A percentile compares a stretch with the other conserved stretches of the same genome.
Evolutionary conservation across 2,888 invertebrate species (phyloP).

Genomic region (Xestobium rufovillosum): DNA sequence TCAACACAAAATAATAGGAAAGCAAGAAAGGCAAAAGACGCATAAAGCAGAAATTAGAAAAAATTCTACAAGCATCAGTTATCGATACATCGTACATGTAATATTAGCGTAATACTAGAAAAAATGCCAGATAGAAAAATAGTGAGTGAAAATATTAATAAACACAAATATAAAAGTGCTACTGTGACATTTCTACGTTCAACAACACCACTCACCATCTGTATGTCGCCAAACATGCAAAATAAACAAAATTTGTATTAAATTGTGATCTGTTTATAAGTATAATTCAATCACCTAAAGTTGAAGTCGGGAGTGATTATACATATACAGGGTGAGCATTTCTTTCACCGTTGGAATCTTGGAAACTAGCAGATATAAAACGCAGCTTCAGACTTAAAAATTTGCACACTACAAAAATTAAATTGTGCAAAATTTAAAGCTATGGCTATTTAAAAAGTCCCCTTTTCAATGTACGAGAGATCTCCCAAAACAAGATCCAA

Average conservation of each 20-base stretch:
- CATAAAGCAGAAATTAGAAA: constrained; percentile 6
- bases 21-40: constrained; percentile 6
- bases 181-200: background rate
- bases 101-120: no score
- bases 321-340: no score
- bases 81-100: constrained; percentile 4
- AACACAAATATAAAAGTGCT: constrained; percentile 13
- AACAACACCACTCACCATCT: constrained; percentile 39
- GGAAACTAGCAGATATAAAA: background rate
- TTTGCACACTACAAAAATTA: background rate
- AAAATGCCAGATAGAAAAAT: constrained; percentile 17
- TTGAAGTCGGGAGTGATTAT: no score
- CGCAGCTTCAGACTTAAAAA: background rate
- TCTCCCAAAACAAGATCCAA: no score
- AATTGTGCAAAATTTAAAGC: background rate
- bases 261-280: no score
- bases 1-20: constrained; percentile 8
- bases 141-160: constrained; percentile 17
- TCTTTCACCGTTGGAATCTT: no score
- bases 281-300: no score
- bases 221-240: constrained; percentile 37
- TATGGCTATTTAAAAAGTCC: background rate
- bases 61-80: constrained; percentile 4
- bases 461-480: no score
- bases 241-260: constrained; percentile 30